Conservation (phyloP, 2,888 invertebrate species). For the Netelia inedita region DNA sequence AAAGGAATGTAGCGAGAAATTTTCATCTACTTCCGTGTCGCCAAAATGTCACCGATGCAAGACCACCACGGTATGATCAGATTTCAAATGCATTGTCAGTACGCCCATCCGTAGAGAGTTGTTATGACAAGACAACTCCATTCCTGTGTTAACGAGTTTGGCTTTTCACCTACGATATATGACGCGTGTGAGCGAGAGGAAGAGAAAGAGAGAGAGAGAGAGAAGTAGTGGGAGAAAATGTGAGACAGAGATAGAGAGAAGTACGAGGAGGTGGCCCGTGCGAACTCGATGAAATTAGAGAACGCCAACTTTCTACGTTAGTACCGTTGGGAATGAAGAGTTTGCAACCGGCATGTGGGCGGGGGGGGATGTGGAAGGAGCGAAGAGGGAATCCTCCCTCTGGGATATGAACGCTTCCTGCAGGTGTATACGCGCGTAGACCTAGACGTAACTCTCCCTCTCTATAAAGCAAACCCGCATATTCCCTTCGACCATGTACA, state of each 20-base stretch:
- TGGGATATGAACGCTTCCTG: slow-evolving; percentile 41
- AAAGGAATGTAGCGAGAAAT: background rate
- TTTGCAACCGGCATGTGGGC: slow-evolving; percentile 50
- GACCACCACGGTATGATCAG: slow-evolving; percentile 43
- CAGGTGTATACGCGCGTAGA: slow-evolving; percentile 55
- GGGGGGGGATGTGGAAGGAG: slow-evolving; percentile 1
- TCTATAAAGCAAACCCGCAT: slow-evolving; percentile 64
- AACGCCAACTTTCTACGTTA: slow-evolving; percentile 64
- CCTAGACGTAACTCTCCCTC: slow-evolving; percentile 43
- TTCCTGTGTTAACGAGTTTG: slow-evolving; percentile 69
- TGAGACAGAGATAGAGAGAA: background rate
- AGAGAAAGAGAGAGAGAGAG: background rate
- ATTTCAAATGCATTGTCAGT: slow-evolving; percentile 67
- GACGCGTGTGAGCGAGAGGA: background rate
- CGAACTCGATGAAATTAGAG: slow-evolving; percentile 70
- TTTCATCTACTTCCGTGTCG: background rate
- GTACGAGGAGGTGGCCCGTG: slow-evolving; percentile 39
- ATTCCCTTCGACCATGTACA: slow-evolving; percentile 57
- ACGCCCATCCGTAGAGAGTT: slow-evolving; percentile 49
- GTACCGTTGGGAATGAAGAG: slow-evolving; percentile 62
- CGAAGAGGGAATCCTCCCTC: slow-evolving; percentile 37
- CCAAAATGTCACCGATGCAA: slow-evolving; percentile 4
- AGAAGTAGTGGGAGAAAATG: background rate
- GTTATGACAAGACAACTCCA: slow-evolving; percentile 67
- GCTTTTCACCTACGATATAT: slow-evolving; percentile 61